Base-by-base conservation (phyloP, 1,140 invertebrate species). In the Eriocheir sinensis region DNA sequence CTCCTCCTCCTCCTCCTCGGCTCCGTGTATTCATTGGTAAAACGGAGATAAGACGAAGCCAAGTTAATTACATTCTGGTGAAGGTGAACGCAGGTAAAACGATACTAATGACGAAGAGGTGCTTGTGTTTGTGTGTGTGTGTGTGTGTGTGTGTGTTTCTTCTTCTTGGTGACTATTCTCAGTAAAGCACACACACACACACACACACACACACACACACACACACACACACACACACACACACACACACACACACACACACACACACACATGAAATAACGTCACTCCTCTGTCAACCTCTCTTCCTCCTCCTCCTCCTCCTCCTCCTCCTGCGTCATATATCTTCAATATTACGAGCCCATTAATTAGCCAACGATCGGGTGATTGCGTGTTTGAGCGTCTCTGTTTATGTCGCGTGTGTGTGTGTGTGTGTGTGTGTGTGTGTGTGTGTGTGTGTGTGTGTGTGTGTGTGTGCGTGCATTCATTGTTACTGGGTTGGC, bases 181-280 rank as follows among this genome's bases (percentile, higher is more conserved):
- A n/a, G n/a, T 48, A n/a, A 72, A 72, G 21, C 27, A 21, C 53
- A 21, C 53, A 21, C 53, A 60, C 53, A 60, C 53, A 60, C 53
- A 60, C 53, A 60, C 53, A 60, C 53, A 60, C 53, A 60, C 53
- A 60, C 53, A 60, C 53, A 60, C 53, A 60, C 53, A 60, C 53
- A 60, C 53, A 60, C 53, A 60, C 53, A 60, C 53, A 60, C 53
- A 60, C 53, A 60, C 60, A 72, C 8, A n/a, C 60, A 72, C 8
- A n/a, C 60, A 72, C 60, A 72, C 60, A 72, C 60, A 72, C 60
- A 72, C 60, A 72, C 60, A 72, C 27, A 72, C 60, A 72, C 60
- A 72, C 60, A 72, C 60, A 72, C 60, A 72, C 60, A 72, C 60
- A 72, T n/a, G n/a, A n/a, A n/a, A n/a, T n/a, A n/a, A n/a, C n/a